Percentiles rank a stretch among this genome's conserved stretches.
These are phyloP conservation scores for Amblyjoppa proteus DNA, from an alignment of 2,888 invertebrate genomes.

Conservation along the genomic window DNA sequence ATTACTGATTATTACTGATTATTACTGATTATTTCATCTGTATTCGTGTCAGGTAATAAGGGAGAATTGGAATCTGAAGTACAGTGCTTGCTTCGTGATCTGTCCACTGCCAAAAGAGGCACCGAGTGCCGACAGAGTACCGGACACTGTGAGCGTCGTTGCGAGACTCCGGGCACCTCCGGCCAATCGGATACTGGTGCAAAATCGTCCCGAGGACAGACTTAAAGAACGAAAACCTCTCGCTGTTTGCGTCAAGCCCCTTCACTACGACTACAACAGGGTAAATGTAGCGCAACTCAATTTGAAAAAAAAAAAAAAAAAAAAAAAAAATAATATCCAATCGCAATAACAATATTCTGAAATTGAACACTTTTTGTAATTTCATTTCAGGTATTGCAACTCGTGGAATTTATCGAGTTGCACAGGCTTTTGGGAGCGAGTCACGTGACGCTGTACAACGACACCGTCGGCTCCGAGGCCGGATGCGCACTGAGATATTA, in stretches of 20 bases:
- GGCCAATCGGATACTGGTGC: slow-evolving; percentile 88
- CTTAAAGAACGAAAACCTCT: slow-evolving; percentile 87
- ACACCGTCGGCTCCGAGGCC: slow-evolving; percentile 92
- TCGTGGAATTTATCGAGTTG: slow-evolving; percentile 95
- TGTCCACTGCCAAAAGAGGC: slow-evolving; percentile 90
- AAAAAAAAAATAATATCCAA: neutral
- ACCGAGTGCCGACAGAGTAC: slow-evolving; percentile 88
- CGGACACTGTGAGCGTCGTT: slow-evolving; percentile 90
- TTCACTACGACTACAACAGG: slow-evolving; percentile 95
- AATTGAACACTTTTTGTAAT: neutral
- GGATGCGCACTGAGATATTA: slow-evolving; percentile 92
- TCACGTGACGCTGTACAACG: slow-evolving; percentile 96
- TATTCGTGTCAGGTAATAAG: slow-evolving; percentile 89
- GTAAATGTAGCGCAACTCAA: slow-evolving; percentile 78
- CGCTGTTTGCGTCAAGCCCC: slow-evolving; percentile 95
- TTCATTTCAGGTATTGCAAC: slow-evolving; percentile 88
- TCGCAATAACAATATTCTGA: neutral
- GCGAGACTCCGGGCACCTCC: slow-evolving; percentile 87
- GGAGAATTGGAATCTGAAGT: slow-evolving; percentile 97
- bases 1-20: neutral
- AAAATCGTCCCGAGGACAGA: slow-evolving; percentile 86
- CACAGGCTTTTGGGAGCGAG: slow-evolving; percentile 93
- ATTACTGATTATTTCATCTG: neutral
- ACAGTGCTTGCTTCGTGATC: slow-evolving; percentile 95
- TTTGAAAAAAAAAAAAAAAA: neutral